Conservation (phyloP, 2,797 vertebrate genomes). For the Lophotriccus pileatus region DNA sequence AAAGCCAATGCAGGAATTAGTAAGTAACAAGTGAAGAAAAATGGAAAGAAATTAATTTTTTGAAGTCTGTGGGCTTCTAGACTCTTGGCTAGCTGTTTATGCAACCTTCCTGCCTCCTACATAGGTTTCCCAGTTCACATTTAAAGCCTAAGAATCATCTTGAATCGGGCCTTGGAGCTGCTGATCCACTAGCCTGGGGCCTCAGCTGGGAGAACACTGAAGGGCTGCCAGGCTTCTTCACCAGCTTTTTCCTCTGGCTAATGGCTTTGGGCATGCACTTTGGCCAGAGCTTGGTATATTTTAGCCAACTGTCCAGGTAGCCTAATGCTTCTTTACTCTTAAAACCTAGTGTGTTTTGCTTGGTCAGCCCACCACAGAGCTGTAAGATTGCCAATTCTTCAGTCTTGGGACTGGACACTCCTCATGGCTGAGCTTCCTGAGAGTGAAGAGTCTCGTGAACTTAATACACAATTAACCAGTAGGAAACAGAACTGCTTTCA, state of each 20-base stretch:
- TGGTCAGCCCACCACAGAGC: background rate
- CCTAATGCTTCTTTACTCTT: background rate
- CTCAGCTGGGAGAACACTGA: background rate
- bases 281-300: background rate
- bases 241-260: background rate
- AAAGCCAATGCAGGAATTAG: background rate
- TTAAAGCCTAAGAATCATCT: background rate
- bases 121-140: background rate
- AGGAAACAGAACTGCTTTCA: background rate
- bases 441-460: background rate
- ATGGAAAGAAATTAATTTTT: background rate
- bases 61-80: background rate
- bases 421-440: background rate
- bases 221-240: background rate
- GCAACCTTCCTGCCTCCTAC: background rate
- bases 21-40: background rate
- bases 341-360: background rate
- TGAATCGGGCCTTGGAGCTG: background rate
- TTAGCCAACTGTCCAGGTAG: background rate
- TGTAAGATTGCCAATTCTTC: background rate
- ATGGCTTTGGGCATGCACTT: background rate
- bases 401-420: background rate
- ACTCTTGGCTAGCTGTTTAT: background rate
- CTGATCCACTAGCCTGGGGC: background rate
- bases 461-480: rapidly evolving